Evolutionary conservation across 2,888 invertebrate genomes (phyloP).

Genomic region (Xanthorhoe designata): DNA sequence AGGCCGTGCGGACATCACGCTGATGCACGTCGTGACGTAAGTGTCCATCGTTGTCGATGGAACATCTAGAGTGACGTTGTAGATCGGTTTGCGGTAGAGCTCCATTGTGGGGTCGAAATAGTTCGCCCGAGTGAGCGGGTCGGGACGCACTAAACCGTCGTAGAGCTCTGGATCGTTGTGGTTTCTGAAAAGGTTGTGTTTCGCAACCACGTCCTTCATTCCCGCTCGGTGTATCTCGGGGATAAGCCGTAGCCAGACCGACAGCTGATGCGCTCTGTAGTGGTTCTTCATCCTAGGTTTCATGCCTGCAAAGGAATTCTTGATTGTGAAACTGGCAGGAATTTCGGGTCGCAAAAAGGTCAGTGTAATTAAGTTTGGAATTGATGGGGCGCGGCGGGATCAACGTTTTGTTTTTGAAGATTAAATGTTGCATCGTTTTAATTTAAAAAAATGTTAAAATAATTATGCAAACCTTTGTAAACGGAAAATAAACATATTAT

Average conservation of each 20-base stretch:
- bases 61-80: slow-evolving; percentile 82
- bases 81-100: slow-evolving; percentile 87
- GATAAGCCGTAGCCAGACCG: slow-evolving; percentile 97
- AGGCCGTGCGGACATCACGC: slow-evolving; percentile 89
- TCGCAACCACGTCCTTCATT: slow-evolving; percentile 95
- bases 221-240: slow-evolving; percentile 96
- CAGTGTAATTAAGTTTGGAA: slow-evolving; percentile 61
- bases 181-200: slow-evolving; percentile 96
- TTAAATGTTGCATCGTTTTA: slow-evolving; percentile 29
- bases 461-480: background rate
- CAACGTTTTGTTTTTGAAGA: slow-evolving; percentile 49
- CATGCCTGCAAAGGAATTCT: slow-evolving; percentile 89
- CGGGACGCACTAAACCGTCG: slow-evolving; percentile 94
- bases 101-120: slow-evolving; percentile 87
- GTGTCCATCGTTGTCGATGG: slow-evolving; percentile 87
- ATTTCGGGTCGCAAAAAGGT: slow-evolving; percentile 52
- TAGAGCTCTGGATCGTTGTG: slow-evolving; percentile 95
- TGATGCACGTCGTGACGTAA: slow-evolving; percentile 89
- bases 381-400: slow-evolving; percentile 51
- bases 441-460: background rate
- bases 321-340: slow-evolving; percentile 57
- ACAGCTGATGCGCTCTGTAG: slow-evolving; percentile 98
- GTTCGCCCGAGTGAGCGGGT: slow-evolving; percentile 89
- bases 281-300: slow-evolving; percentile 97
- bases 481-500: background rate